These are phyloP conservation scores for Laterallus jamaicensis DNA, from an alignment of 2,113 vertebrate species.

Conservation along the genomic window DNA sequence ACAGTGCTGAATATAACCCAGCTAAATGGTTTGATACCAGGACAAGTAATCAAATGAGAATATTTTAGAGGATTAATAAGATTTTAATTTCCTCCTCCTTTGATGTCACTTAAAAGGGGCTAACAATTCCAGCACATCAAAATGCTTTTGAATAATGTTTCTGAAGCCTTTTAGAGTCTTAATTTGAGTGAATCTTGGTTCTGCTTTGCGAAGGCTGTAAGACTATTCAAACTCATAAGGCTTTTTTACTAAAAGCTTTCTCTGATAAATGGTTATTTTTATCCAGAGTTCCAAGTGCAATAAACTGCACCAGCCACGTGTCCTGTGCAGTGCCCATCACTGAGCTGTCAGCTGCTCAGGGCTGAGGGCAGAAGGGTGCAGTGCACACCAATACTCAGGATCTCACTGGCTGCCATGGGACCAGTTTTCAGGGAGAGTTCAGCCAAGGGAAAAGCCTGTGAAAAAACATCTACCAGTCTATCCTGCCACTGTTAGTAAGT, in stretches of 20 bases:
- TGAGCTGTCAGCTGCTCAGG: slow-evolving; percentile 16
- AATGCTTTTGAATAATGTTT: slow-evolving; percentile 37
- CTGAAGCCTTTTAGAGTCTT: slow-evolving; percentile 36
- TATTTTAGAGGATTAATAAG: slow-evolving; percentile 17
- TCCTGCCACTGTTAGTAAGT: background rate
- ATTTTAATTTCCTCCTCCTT: slow-evolving; percentile 35
- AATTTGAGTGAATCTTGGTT: slow-evolving; percentile 31
- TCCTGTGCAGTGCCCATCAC: background rate
- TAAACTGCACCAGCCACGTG: slow-evolving; percentile 50
- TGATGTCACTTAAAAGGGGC: slow-evolving; percentile 15
- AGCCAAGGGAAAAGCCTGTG: background rate
- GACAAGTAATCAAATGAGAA: slow-evolving; percentile 12
- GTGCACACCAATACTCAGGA: background rate
- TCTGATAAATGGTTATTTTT: slow-evolving; percentile 58
- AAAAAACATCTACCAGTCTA: background rate
- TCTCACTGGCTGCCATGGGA: background rate
- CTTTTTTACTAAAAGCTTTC: slow-evolving; percentile 42
- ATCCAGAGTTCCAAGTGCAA: slow-evolving; percentile 33
- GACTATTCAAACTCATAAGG: background rate
- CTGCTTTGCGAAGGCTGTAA: slow-evolving; percentile 1
- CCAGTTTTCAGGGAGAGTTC: background rate
- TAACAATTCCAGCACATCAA: slow-evolving; percentile 15
- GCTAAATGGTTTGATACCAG: background rate
- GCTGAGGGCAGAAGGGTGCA: slow-evolving; percentile 41
- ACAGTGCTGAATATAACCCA: background rate